Evolutionary conservation across 2,888 invertebrate genomes (phyloP).

Genomic region (Lordiphosa fenestrarum): DNA sequence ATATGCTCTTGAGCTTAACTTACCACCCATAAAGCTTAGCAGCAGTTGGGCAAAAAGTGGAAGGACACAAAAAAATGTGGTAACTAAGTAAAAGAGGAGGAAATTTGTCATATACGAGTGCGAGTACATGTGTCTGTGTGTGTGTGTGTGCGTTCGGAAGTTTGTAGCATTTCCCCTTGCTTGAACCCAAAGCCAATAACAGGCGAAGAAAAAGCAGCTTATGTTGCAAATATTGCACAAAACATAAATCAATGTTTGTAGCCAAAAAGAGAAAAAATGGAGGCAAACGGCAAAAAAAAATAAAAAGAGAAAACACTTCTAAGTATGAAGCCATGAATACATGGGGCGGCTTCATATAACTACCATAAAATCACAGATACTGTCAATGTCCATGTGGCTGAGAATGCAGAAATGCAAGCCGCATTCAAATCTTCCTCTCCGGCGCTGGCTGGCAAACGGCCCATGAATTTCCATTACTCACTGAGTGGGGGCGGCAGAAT

Average conservation of each 20-base stretch:
- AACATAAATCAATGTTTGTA: conserved; percentile 47
- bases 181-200: background rate
- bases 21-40: background rate
- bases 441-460: conserved; percentile 1
- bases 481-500: conserved; percentile 6
- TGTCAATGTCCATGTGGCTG: conserved; percentile 26
- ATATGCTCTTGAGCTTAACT: conserved; percentile 12
- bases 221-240: conserved; percentile 35
- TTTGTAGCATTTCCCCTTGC: background rate
- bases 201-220: conserved; percentile 8
- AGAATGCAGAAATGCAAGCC: conserved; percentile 25
- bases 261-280: background rate
- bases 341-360: conserved; percentile 31
- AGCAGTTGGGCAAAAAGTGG: background rate
- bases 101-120: conserved; percentile 9
- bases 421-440: conserved; percentile 16
- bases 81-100: background rate
- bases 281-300: background rate
- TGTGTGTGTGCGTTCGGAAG: no score
- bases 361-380: conserved; percentile 43
- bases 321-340: conserved; percentile 25
- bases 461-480: conserved; percentile 68
- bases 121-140: no score
- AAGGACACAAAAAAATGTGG: no score
- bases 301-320: background rate